phyloP scores from a whole-genome alignment of 2,113 vertebrate species.

The Sinocyclocheilus anshuiensis region DNA sequence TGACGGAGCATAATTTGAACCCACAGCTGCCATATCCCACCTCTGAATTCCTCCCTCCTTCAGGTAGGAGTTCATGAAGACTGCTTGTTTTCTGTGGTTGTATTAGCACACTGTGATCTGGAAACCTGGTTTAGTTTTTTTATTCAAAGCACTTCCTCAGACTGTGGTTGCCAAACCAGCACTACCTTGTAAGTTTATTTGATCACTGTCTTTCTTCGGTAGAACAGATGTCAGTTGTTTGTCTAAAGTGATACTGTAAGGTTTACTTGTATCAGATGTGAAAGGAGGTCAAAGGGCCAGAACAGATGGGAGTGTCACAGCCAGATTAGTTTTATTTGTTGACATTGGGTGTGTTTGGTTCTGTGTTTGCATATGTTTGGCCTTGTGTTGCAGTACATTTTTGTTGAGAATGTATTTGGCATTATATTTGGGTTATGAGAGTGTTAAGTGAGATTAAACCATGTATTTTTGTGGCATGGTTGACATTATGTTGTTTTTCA shows the following conservation, averaged over 20 bases:
- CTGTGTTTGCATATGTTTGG: neutral
- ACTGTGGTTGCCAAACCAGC: neutral
- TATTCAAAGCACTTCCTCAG: too few species aligned
- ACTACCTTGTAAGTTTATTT: neutral
- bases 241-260: neutral
- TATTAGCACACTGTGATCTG: too few species aligned
- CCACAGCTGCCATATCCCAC: neutral
- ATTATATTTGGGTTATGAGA: neutral
- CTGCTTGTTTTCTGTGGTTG: too few species aligned
- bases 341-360: neutral
- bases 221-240: neutral
- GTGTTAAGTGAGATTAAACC: neutral
- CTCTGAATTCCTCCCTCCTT: neutral
- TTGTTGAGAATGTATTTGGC: neutral
- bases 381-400: neutral
- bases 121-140: too few species aligned
- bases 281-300: neutral
- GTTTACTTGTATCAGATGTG: neutral
- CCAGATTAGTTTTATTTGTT: neutral
- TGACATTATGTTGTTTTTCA: neutral
- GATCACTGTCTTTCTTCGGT: neutral
- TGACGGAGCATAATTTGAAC: constrained; percentile 62
- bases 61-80: constrained; percentile 15
- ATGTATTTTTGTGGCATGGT: neutral
- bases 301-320: neutral